Base-by-base conservation (phyloP, 2,113 vertebrate genomes). In the Sceloporus undulatus region DNA sequence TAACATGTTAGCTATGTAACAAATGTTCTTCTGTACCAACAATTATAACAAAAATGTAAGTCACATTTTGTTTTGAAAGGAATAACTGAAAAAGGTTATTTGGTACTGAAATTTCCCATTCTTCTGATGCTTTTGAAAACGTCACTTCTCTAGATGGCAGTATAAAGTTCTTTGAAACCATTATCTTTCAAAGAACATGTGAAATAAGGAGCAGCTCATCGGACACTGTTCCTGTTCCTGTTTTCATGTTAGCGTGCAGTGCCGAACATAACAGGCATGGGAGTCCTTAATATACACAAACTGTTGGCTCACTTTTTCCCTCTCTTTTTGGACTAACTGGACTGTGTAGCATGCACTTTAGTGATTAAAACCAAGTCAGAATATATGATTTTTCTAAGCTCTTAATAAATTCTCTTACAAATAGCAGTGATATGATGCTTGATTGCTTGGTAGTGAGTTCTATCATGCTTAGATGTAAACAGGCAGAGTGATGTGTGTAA, bases 91-190 rank as follows among this genome's bases (percentile, higher is more conserved):
- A 38, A 29, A 19, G 62, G 23, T 74, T 4, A 29, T 83, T 83
- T 82, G 38, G 40, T 54, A 73, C 40, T 83, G 81, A 83, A n/a
- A 48, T 52, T 14, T 62, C 25, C 7, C 54, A 62, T 75, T 59
- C 18, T 75, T 65, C 23, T 76, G 34, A 29, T 27, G 71, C 52
- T n/a, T 62, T 40, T 62, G 54, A 40, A 62, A 85, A 59, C 3
- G 25, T 56, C 48, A 38, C 42, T 73, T 84, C 48, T 79, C 48
- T 54, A 79, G 13, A 5, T 85, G 71, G 62, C 21, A 73, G 84
- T 29, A 66, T 85, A 78, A 79, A 89, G 88, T 81, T 73, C 54
- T 65, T 59, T 0, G 56, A 87, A 92, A 91, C 82, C 68, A 82
- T 68, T 52, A 75, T 1, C 0, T 5, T 68, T 23, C 1, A 40